phyloP scores from a whole-genome alignment of 2,113 vertebrate species.

The Astatoreochromis straeleni region DNA sequence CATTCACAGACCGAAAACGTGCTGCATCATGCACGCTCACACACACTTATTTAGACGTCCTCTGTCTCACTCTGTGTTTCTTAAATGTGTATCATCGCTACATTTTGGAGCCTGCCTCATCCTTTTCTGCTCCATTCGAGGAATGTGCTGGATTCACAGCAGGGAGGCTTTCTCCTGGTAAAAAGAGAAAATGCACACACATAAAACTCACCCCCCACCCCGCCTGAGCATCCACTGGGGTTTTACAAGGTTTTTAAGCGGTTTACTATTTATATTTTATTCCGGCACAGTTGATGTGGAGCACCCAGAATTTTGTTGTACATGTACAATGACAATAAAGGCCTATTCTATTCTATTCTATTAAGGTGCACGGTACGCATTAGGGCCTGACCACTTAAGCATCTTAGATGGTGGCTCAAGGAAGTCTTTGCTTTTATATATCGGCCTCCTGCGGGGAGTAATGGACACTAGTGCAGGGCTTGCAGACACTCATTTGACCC shows the following conservation, averaged over 20 bases:
- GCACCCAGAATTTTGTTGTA: not conserved
- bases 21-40: not conserved
- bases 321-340: not conserved
- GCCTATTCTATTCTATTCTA: not conserved
- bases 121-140: constrained; percentile 13
- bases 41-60: not conserved
- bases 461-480: not conserved
- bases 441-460: not conserved
- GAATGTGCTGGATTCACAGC: constrained; percentile 39
- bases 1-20: not conserved
- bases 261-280: not conserved
- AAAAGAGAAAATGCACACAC: not conserved
- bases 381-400: constrained; percentile 43
- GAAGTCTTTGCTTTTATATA: constrained; percentile 16
- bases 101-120: constrained; percentile 27
- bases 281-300: not conserved
- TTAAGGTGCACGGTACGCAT: constrained; percentile 30
- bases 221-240: not conserved
- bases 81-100: not conserved
- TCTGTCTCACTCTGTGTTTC: constrained; percentile 5
- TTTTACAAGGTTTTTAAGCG: not conserved
- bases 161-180: constrained; percentile 20
- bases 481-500: not conserved
- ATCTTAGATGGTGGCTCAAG: constrained; percentile 36
- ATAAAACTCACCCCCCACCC: not conserved